Evolutionary conservation across 2,888 invertebrate species (phyloP), one percentile per base, ranked within the genome.

Genomic region (Ferrisia virgata): DNA sequence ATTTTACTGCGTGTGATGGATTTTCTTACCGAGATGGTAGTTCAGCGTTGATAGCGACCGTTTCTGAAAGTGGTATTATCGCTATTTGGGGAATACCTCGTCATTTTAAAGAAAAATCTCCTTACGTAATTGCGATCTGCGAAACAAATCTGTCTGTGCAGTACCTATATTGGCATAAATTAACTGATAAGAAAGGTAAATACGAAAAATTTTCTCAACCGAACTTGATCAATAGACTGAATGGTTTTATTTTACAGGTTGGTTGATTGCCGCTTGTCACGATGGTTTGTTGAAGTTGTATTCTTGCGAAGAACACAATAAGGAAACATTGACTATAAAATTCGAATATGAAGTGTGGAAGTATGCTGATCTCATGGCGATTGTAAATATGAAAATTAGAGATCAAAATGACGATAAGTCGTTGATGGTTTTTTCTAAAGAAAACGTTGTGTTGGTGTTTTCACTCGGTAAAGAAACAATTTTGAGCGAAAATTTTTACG

Each of bases 201-300:
- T 18, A 39, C 11, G n/a, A n/a, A n/a, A n/a, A n/a, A n/a, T n/a
- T n/a, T n/a, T n/a, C n/a, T n/a, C n/a, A n/a, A n/a, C n/a, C n/a
- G n/a, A n/a, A 31, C 28, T 28, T 3, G 3, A 25, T 58, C 25
- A 11, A 11, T 11, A 28, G 28, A 28, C 15, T 28, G 1, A 2
- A n/a, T 2, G 2, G 9, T n/a, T n/a, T n/a, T 76, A 36, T 76
- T 76, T 28, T 36, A 1, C 3, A 76, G 72, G 72, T 2, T 76
- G 72, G 72, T 36, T 76, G 13, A 33, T 76, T 36, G 18, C 36
- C 36, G 72, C 72, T 18, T 76, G 83, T 18, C 28, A 39, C 31
- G 83, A 83, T 28, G 83, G 83, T n/a, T n/a, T 72, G 9, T 40
- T 83, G 33, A 72, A 72, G 28, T 22, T 83, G 11, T 76, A 83